Conservation (phyloP, 2,113 vertebrate genomes). For the Donacobius atricapilla region DNA sequence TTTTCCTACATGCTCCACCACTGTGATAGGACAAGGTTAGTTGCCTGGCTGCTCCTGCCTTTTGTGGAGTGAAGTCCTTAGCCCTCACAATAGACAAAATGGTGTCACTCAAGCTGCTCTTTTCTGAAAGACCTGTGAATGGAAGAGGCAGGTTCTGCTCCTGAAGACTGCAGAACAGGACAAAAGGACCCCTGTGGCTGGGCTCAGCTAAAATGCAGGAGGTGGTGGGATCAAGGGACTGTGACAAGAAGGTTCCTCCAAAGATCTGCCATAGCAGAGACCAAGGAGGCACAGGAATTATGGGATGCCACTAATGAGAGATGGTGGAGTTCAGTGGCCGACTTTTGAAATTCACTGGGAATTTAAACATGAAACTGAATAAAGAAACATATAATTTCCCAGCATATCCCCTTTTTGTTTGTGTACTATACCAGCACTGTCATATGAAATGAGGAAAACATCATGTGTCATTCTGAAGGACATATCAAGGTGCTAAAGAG, state of each 20-base stretch:
- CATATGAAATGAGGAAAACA: background rate
- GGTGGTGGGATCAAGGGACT: background rate
- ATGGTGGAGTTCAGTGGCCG: background rate
- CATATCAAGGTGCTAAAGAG: background rate
- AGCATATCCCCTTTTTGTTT: background rate
- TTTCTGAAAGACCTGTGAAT: background rate
- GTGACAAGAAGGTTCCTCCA: background rate
- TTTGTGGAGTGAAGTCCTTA: background rate
- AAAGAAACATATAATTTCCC: background rate
- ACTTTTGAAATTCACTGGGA: background rate
- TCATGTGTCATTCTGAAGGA: background rate
- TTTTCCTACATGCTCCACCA: background rate
- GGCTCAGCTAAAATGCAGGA: background rate
- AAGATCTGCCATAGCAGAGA: background rate
- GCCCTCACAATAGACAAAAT: background rate
- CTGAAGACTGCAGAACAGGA: background rate
- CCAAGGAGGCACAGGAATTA: background rate
- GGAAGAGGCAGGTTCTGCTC: background rate
- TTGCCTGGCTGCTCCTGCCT: background rate
- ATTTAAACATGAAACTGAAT: background rate
- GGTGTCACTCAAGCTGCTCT: background rate
- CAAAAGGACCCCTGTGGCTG: background rate
- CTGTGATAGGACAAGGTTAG: background rate
- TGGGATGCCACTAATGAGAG: background rate
- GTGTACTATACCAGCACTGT: too few species aligned